phyloP scores from a whole-genome alignment of 2,797 vertebrate genomes.

The Rousettus madagascariensis region DNA sequence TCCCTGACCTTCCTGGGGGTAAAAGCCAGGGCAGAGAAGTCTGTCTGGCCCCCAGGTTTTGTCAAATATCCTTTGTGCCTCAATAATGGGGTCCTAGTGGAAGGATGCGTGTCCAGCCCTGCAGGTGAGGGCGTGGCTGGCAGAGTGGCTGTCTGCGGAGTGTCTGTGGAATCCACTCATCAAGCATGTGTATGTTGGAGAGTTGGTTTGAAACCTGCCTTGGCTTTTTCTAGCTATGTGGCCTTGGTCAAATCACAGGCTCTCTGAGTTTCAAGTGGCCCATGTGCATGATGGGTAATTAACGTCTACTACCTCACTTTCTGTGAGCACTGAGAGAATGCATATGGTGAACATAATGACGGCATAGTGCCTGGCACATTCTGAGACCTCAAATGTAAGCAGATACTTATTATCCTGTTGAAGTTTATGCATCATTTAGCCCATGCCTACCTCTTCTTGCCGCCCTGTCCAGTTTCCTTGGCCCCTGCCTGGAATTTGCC shows the following conservation, averaged over 20 bases:
- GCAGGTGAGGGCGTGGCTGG: not conserved
- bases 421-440: constrained; percentile 45
- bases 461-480: constrained; percentile 4
- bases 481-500: constrained; percentile 45
- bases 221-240: constrained; percentile 44
- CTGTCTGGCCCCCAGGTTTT: constrained; percentile 6
- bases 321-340: constrained; percentile 34
- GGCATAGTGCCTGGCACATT: not conserved
- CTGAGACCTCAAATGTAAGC: constrained; percentile 9
- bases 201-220: constrained; percentile 36
- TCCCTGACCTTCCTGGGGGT: not conserved
- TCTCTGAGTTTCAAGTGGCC: constrained; percentile 26
- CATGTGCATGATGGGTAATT: not conserved
- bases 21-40: constrained; percentile 44
- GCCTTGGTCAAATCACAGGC: constrained; percentile 16
- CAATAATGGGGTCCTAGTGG: not conserved
- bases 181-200: not conserved
- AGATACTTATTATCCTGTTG: not conserved
- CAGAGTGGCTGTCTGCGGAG: not conserved
- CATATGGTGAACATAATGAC: not conserved
- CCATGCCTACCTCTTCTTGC: constrained; percentile 31
- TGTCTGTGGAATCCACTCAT: constrained; percentile 24
- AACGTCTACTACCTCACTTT: constrained; percentile 40
- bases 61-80: not conserved
- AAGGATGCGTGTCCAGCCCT: not conserved